A percentile compares a stretch with the other conserved stretches of the same genome.
These are phyloP conservation scores for Microcebus ravelobensis DNA, from an alignment of 2,113 vertebrate species.

Conservation along the genomic window DNA sequence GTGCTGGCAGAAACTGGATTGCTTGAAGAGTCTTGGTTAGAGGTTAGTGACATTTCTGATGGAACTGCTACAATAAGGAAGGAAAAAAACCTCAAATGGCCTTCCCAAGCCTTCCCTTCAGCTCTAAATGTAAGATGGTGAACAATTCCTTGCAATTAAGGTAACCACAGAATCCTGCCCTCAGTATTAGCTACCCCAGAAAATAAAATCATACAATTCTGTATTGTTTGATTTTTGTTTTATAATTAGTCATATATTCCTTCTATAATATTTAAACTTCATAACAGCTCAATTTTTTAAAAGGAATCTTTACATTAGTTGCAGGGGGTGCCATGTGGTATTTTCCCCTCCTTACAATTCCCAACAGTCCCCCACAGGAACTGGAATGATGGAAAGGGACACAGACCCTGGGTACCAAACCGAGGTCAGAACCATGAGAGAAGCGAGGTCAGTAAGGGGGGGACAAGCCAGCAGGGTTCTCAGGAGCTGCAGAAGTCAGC, in stretches of 20 bases:
- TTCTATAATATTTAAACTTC: not conserved
- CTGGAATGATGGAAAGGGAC: not conserved
- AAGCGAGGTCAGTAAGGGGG: not conserved
- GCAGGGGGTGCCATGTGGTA: fast-evolving
- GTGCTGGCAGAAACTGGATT: not conserved
- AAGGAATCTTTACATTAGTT: not conserved
- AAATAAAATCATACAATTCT: not conserved
- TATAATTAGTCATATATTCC: not conserved
- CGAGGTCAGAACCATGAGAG: not conserved
- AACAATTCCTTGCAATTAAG: not conserved
- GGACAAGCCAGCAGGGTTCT: not conserved
- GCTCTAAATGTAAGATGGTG: not conserved
- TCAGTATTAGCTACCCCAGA: not conserved
- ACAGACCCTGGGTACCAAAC: not conserved
- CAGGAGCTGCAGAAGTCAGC: not conserved
- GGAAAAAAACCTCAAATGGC: not conserved
- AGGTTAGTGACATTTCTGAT: not conserved
- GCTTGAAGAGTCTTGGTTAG: not conserved
- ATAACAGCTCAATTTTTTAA: not conserved
- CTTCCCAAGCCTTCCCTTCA: not conserved
- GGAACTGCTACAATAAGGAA: not conserved
- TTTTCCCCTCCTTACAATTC: not conserved
- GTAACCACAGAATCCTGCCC: not conserved
- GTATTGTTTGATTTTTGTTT: not conserved
- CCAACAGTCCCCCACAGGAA: not conserved